Base-by-base conservation (phyloP, 2,113 vertebrate species). In the Papio anubis region DNA sequence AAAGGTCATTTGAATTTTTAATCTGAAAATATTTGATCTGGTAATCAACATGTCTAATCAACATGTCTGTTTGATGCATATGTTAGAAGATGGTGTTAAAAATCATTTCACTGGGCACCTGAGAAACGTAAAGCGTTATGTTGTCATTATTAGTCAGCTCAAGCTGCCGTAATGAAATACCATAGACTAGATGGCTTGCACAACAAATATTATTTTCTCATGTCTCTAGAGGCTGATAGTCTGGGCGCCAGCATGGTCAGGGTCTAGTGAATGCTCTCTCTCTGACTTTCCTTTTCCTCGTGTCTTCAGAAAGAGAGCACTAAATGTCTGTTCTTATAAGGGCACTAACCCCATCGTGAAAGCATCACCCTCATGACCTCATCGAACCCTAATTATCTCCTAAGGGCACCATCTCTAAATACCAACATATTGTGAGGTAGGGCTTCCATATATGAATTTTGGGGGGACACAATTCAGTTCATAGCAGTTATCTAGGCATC, bases 21-120 rank as follows among this genome's bases (percentile, higher is more conserved):
- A 79, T 57, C 38, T 91, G 45, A 79, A 96, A 76, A 82, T 84
- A 97, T 85, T 94, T 93, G 55, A 68, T 94, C 48, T 96, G 81
- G 59, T 38, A 83, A 73, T 52, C 18, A 70, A 45, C 59, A 55
- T 83, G 16, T 97, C 90, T 43, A 86, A 68, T 52, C 18, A 70
- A 45, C 59, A 55, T 83, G 16, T 97, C 90, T 92, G 14, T 80
- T 88, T 96, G 92, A 86, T 52, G 66, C 8, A 0, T 25, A 45
- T 40, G 21, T 43, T 88, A 45, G 43, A 72, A 64, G 30, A 70
- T 73, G 73, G 55, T 78, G 2, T 83, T 81, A 76, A 95, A 88
- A 50, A 59, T 35, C 30, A 40, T 95, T 93, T 90, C 7, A 12
- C 16, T 21, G 86, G 72, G 25, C 13, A 85, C 25, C 16, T 21